phyloP scores from a whole-genome alignment of 2,113 vertebrate species.

The Poeciliopsis retropinna region DNA sequence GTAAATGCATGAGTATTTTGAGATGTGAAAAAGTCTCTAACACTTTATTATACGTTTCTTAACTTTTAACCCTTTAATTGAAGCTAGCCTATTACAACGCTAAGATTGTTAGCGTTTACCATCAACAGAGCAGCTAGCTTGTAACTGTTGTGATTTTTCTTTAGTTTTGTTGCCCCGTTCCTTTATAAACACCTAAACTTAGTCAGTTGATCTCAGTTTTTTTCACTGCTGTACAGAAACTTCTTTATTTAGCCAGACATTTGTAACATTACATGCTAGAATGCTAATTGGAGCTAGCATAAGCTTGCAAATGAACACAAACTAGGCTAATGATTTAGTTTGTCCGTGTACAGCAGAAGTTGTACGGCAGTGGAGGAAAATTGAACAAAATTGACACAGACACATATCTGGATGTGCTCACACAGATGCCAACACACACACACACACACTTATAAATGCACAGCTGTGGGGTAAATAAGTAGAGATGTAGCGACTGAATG shows the following conservation, averaged over 20 bases:
- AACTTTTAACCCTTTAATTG: not conserved
- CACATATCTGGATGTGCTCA: conserved; percentile 37
- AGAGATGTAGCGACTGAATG: conserved; percentile 1
- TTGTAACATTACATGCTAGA: conserved; percentile 38
- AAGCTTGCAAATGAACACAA: conserved; percentile 70
- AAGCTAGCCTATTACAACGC: not conserved
- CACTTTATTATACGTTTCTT: not conserved
- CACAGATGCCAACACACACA: conserved; percentile 22
- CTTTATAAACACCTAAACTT: too few relatives aligned
- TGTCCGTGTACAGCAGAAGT: conserved; percentile 37
- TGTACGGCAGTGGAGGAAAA: conserved; percentile 22
- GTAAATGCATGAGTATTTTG: not conserved
- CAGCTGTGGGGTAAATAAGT: conserved; percentile 30
- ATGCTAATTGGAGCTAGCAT: conserved; percentile 70
- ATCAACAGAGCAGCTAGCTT: not conserved
- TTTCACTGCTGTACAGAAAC: conserved; percentile 30
- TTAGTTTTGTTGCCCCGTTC: not conserved
- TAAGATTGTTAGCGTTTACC: not conserved
- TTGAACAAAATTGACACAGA: conserved; percentile 20
- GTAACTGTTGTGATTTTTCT: not conserved
- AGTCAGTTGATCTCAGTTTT: not conserved
- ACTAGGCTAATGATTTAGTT: conserved; percentile 70
- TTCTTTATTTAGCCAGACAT: conserved; percentile 53
- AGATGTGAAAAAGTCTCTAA: not conserved
- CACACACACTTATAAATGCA: not conserved